phyloP scores from a whole-genome alignment of 2,888 invertebrate genomes.

The Sarcophaga caerulescens region DNA sequence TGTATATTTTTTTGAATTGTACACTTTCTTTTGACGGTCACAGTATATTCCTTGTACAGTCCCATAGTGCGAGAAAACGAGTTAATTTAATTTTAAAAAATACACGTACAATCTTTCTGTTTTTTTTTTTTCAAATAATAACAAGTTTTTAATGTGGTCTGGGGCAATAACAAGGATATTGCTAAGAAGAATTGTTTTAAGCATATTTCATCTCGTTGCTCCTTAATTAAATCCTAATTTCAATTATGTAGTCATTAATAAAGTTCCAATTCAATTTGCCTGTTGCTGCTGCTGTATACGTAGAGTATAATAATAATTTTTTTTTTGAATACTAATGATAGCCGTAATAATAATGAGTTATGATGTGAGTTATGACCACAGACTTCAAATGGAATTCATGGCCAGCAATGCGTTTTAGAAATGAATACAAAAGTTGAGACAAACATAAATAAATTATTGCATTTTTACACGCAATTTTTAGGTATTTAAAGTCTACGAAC shows the following conservation, averaged over 20 bases:
- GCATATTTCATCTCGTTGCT: neutral
- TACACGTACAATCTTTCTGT: neutral
- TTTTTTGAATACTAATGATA: constrained; percentile 37
- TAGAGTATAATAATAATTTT: constrained; percentile 9
- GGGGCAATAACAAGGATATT: neutral
- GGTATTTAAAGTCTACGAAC: constrained; percentile 21
- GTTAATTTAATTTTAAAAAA: neutral
- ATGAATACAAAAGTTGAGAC: constrained; percentile 35
- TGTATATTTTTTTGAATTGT: no score
- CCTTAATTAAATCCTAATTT: constrained; percentile 56
- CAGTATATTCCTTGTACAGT: no score
- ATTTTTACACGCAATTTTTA: constrained; percentile 65
- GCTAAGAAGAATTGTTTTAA: no score
- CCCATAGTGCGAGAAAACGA: neutral
- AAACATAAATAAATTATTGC: constrained; percentile 60
- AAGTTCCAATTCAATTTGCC: constrained; percentile 42
- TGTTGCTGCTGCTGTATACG: neutral
- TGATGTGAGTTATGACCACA: constrained; percentile 27
- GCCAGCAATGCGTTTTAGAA: constrained; percentile 12
- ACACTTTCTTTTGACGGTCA: no score
- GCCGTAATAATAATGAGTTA: constrained; percentile 41
- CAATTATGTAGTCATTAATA: constrained; percentile 59
- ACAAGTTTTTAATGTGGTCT: constrained; percentile 37
- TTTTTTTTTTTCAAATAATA: neutral
- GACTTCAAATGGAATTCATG: constrained; percentile 28